Evolutionary conservation across 1,140 invertebrate species (phyloP).

Genomic region (Berghia stephanieae): DNA sequence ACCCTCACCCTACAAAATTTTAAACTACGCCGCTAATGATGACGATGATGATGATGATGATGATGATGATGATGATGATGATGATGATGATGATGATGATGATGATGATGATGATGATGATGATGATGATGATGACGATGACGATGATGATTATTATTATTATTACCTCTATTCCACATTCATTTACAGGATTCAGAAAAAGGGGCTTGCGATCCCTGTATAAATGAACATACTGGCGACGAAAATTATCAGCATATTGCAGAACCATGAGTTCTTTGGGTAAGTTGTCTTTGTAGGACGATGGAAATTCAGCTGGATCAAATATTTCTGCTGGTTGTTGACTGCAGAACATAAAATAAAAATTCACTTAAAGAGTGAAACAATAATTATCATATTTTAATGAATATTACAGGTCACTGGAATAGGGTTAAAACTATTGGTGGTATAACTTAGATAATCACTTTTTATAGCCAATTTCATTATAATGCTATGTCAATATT

Average conservation of each 20-base stretch:
- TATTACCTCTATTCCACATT: constrained; percentile 75
- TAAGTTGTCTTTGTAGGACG: constrained; percentile 77
- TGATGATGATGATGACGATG: too few species aligned
- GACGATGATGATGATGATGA: too few species aligned
- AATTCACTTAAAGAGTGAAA: neutral
- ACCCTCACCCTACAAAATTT: too few species aligned
- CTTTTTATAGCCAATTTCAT: neutral
- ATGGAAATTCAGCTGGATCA: constrained; percentile 70
- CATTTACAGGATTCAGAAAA: constrained; percentile 81
- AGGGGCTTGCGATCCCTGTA: constrained; percentile 77
- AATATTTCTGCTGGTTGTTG: constrained; percentile 51
- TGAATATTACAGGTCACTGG: too few species aligned
- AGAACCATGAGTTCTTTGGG: constrained; percentile 80
- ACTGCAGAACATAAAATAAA: neutral
- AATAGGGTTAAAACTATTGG: too few species aligned
- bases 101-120: too few species aligned
- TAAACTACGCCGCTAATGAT: too few species aligned
- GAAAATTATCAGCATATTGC: constrained; percentile 76
- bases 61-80: too few species aligned
- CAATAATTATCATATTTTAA: neutral
- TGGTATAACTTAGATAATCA: neutral
- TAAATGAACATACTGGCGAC: constrained; percentile 77
- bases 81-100: too few species aligned
- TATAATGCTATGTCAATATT: neutral
- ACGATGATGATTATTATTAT: too few species aligned